Evolutionary conservation across 1,140 invertebrate genomes (phyloP).

Genomic region (Phthorimaea operculella): DNA sequence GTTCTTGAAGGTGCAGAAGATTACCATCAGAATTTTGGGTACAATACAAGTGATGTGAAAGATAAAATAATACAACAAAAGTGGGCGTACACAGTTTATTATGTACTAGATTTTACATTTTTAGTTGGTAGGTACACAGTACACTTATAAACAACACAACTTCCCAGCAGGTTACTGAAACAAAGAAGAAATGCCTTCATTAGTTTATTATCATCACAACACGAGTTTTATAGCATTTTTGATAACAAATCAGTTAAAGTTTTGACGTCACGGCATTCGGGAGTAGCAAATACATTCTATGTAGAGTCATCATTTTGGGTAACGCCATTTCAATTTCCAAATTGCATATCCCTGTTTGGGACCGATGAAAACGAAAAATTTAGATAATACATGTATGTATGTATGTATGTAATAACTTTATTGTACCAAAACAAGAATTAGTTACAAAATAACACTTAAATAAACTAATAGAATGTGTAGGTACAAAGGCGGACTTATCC

Average conservation of each 20-base stretch:
- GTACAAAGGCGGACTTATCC: no score
- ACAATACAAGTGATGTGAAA: no score
- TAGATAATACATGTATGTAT: no score
- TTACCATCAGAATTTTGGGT: no score
- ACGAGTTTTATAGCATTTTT: background rate
- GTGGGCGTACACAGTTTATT: constrained; percentile 50
- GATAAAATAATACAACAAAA: constrained; percentile 11
- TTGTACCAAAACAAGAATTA: no score
- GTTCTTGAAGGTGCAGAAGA: no score
- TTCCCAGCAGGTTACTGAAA: constrained; percentile 52
- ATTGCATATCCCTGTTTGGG: background rate
- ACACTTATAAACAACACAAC: constrained; percentile 57
- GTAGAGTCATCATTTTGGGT: constrained; percentile 43
- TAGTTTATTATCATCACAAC: constrained; percentile 10
- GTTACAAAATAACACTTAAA: no score
- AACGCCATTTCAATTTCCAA: constrained; percentile 4
- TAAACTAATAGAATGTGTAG: no score
- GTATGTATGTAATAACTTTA: no score
- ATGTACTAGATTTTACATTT: constrained; percentile 55
- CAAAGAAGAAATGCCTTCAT: constrained; percentile 34
- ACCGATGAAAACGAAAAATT: constrained; percentile 4
- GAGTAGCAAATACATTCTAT: constrained; percentile 59
- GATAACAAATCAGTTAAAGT: constrained; percentile 28
- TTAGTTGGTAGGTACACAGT: constrained; percentile 16
- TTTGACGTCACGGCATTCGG: constrained; percentile 58